Evolutionary conservation across 2,797 vertebrate genomes (phyloP).

Genomic region (Parambassis ranga): DNA sequence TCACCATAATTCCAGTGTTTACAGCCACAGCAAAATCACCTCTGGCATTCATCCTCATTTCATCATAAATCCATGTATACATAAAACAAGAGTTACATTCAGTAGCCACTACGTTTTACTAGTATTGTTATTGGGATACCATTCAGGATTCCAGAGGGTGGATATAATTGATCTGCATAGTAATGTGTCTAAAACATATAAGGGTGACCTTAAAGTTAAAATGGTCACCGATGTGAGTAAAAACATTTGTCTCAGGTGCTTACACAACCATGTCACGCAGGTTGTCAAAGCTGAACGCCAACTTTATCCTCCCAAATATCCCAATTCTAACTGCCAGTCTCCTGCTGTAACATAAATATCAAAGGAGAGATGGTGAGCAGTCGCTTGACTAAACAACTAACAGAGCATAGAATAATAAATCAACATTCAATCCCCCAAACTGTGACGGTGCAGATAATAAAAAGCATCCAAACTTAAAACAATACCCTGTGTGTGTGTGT

Average conservation of each 20-base stretch:
- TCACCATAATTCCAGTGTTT: too few species aligned
- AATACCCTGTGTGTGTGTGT: background rate
- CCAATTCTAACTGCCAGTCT: constrained; percentile 5
- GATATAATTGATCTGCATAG: constrained; percentile 3
- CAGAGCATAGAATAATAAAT: constrained; percentile 24
- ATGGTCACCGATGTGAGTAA: too few species aligned
- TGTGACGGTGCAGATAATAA: constrained; percentile 21
- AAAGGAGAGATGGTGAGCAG: constrained; percentile 16
- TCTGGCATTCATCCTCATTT: too few species aligned
- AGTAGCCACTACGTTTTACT: too few species aligned
- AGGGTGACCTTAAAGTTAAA: too few species aligned
- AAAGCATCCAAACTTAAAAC: constrained; percentile 20
- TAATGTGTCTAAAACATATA: background rate
- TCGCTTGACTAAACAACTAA: constrained; percentile 21
- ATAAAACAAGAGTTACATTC: too few species aligned
- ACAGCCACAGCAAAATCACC: too few species aligned
- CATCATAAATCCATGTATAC: too few species aligned
- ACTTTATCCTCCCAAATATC: too few species aligned
- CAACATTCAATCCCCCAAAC: constrained; percentile 27
- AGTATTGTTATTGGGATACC: rapidly evolving
- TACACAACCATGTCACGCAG: background rate
- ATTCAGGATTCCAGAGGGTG: background rate
- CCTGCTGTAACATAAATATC: constrained; percentile 13
- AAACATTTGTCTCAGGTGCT: background rate
- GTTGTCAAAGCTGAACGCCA: background rate